Percentiles rank a stretch among this genome's conserved stretches.
These are phyloP conservation scores for Siniperca undulata DNA, from an alignment of 2,797 vertebrate genomes.

Conservation along the genomic window DNA sequence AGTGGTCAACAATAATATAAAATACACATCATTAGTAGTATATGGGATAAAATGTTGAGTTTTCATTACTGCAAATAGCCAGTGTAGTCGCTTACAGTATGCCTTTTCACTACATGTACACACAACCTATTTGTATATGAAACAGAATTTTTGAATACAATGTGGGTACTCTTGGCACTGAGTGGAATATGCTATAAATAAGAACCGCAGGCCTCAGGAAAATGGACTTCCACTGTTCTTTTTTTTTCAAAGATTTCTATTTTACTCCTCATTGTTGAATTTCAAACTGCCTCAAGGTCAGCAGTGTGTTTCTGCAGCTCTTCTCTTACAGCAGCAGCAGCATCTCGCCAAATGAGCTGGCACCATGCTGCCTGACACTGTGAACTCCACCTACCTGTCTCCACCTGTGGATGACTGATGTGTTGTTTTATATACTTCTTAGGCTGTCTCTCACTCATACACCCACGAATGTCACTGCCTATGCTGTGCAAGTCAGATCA, in stretches of 20 bases:
- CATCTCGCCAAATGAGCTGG: slow-evolving; percentile 61
- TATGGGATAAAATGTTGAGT: background rate
- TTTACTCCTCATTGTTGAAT: slow-evolving; percentile 48
- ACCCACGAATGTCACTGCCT: slow-evolving; percentile 65
- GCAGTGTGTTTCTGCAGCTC: slow-evolving; percentile 37
- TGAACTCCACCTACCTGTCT: slow-evolving; percentile 67
- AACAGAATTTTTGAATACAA: slow-evolving; percentile 16
- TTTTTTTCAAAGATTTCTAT: slow-evolving; percentile 33
- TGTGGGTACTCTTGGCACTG: background rate
- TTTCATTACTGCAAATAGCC: background rate
- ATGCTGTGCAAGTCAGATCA: slow-evolving; percentile 80
- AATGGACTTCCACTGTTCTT: slow-evolving; percentile 47
- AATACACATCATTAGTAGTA: background rate
- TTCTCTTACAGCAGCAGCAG: slow-evolving; percentile 25
- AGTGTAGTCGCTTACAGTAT: background rate
- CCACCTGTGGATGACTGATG: slow-evolving; percentile 74
- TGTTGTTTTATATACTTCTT: slow-evolving; percentile 73
- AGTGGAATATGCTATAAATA: slow-evolving; percentile 47
- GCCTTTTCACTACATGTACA: background rate
- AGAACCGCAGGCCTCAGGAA: slow-evolving; percentile 14
- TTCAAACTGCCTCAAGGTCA: slow-evolving; percentile 65
- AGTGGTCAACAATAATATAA: background rate
- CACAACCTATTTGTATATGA: slow-evolving; percentile 13
- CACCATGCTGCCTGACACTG: slow-evolving; percentile 58
- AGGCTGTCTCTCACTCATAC: slow-evolving; percentile 66